Conservation (phyloP, 2,888 invertebrate species). For the Lasioglossum marginatum region DNA sequence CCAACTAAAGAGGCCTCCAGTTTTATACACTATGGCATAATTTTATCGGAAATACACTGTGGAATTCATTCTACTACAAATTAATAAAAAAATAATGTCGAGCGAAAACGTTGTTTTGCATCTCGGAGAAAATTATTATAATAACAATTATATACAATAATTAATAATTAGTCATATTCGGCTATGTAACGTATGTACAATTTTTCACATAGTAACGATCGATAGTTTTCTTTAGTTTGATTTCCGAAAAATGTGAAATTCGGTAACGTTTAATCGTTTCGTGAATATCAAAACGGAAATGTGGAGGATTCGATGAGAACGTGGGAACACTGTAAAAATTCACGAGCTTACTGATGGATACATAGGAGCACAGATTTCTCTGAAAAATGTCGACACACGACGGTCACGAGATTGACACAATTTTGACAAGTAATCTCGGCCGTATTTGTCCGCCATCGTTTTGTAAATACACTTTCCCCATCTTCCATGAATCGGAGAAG, state of each 20-base stretch:
- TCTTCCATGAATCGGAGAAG: conserved; percentile 24
- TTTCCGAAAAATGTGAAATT: conserved; percentile 1
- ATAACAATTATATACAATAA: background rate
- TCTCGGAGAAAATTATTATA: background rate
- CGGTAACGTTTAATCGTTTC: background rate
- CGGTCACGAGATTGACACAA: conserved; percentile 74
- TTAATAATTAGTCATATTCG: background rate
- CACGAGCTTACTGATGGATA: background rate
- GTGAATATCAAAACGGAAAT: background rate
- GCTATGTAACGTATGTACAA: background rate
- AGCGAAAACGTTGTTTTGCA: background rate
- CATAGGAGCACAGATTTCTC: conserved; percentile 21
- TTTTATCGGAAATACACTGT: conserved; percentile 8
- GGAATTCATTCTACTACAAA: conserved; percentile 6
- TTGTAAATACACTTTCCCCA: conserved; percentile 66
- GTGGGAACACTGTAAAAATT: background rate
- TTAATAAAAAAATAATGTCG: background rate
- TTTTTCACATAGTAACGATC: background rate
- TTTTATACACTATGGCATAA: conserved; percentile 36
- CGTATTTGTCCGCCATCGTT: conserved; percentile 66
- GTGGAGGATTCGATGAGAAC: background rate
- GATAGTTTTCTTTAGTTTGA: background rate
- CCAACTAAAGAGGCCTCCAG: conserved; percentile 57
- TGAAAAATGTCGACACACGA: conserved; percentile 65
- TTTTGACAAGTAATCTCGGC: conserved; percentile 77